Evolutionary conservation across 2,888 invertebrate genomes (phyloP), one percentile per base, ranked within the genome.

Genomic region (Herminia tarsipennalis): DNA sequence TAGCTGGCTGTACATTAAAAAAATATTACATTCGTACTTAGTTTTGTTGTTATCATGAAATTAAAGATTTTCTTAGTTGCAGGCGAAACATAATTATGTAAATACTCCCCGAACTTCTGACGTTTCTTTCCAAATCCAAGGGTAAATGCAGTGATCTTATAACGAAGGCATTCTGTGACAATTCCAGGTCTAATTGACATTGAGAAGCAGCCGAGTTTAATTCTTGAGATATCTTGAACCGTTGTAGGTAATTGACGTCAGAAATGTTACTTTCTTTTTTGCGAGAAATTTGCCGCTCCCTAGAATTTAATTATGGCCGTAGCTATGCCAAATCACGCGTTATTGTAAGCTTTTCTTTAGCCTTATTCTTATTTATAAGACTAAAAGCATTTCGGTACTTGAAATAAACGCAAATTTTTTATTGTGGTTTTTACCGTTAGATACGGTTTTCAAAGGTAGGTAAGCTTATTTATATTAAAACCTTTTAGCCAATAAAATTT

Each of bases 271-370:
- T 53, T 56, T 52, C 27, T 51, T 50, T 58, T 58, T 54, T 28
- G 33, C 16, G 37, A 57, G 40, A 52, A 49, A 45, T 53, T 49
- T 52, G 44, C 36, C 43, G 29, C 44, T 58, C 49, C 40, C 45
- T 45, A 37, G 36, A 65, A 65, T 58, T 58, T 62, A 65, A 65
- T 65, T 62, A 65, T 42, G 51, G 32, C 40, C 32, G 40, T 49
- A 58, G 64, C 47, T 45, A 56, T 62, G 51, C 56, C 54, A 61
- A 65, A 65, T 65, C 62, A 65, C 51, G 58, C 47, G 43, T 65
- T 54, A 54, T 54, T 53, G 36, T 50, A 61, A 58, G 55, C 52
- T 65, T 52, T 50, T 45, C 34, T 41, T 50, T 41, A 21, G 22
- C 38, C 41, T 58, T 49, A 50, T 64, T 61, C 41, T 55, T 58